A percentile compares a stretch with the other conserved stretches of the same genome.
These are phyloP conservation scores for Carettochelys insculpta DNA, from an alignment of 2,113 vertebrate genomes.

Conservation along the genomic window DNA sequence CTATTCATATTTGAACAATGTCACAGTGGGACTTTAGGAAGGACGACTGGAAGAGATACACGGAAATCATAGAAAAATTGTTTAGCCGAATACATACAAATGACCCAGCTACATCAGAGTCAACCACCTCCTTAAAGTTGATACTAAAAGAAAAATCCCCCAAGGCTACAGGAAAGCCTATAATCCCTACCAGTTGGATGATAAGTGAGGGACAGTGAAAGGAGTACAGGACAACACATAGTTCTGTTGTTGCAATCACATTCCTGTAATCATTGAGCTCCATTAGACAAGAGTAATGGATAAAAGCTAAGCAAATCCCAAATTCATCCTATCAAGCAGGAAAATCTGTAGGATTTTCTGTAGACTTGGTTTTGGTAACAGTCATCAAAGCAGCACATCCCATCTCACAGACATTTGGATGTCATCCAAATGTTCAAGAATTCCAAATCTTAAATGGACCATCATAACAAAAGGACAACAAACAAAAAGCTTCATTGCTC, in stretches of 20 bases:
- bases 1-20: not conserved
- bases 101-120: not conserved
- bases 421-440: not conserved
- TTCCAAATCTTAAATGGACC: not conserved
- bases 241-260: not conserved
- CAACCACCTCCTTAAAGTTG: not conserved
- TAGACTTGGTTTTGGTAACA: not conserved
- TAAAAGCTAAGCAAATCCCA: not conserved
- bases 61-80: not conserved
- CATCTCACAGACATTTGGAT: not conserved
- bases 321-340: not conserved
- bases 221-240: not conserved
- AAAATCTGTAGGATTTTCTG: not conserved
- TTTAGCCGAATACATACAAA: not conserved
- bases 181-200: not conserved
- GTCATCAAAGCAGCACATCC: not conserved
- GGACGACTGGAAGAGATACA: not conserved
- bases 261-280: not conserved
- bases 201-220: not conserved
- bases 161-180: not conserved
- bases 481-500: not conserved
- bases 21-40: not conserved
- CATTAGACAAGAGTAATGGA: not conserved
- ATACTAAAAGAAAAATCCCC: not conserved
- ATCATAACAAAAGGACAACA: not conserved